These are phyloP conservation scores for Pseudomugil gertrudae DNA, from an alignment of 2,797 vertebrate species.

Conservation along the genomic window DNA sequence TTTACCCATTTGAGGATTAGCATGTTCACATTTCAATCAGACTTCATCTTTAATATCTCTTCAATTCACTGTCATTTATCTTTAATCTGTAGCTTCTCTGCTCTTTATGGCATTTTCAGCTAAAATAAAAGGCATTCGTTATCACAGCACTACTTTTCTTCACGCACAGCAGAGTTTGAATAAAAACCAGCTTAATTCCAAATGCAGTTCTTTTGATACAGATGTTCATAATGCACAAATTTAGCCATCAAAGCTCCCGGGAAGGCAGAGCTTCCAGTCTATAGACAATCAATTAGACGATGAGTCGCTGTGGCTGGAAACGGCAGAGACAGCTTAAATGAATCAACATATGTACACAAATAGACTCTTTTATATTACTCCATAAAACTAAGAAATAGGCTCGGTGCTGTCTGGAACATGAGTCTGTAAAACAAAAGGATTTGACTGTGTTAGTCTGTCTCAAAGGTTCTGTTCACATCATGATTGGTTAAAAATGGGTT, in stretches of 20 bases:
- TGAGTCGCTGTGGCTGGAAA: conserved; percentile 18
- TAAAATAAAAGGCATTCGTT: conserved; percentile 36
- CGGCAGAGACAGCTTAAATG: conserved; percentile 19
- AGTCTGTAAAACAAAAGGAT: background rate
- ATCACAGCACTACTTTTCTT: conserved; percentile 36
- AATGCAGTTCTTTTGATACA: conserved; percentile 30
- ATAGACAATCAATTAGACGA: conserved; percentile 48
- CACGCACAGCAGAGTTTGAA: conserved; percentile 12
- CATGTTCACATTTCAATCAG: conserved; percentile 28
- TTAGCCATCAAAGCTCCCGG: conserved; percentile 51
- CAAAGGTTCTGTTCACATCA: background rate
- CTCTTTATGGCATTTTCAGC: conserved; percentile 11
- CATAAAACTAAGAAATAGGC: conserved; percentile 27
- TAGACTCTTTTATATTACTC: background rate
- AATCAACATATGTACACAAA: conserved; percentile 29
- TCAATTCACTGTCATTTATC: conserved; percentile 36
- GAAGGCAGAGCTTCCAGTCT: conserved; percentile 33
- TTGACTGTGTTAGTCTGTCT: background rate
- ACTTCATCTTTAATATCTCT: conserved; percentile 44
- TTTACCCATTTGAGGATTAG: conserved; percentile 35
- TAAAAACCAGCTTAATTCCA: conserved; percentile 37
- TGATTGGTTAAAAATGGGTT: conserved; percentile 4
- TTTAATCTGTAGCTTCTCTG: conserved; percentile 33
- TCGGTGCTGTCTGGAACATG: conserved; percentile 17
- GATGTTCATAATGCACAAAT: conserved; percentile 38